These are phyloP conservation scores for Augochlorella aurata DNA, from an alignment of 2,888 invertebrate genomes.

Conservation along the genomic window DNA sequence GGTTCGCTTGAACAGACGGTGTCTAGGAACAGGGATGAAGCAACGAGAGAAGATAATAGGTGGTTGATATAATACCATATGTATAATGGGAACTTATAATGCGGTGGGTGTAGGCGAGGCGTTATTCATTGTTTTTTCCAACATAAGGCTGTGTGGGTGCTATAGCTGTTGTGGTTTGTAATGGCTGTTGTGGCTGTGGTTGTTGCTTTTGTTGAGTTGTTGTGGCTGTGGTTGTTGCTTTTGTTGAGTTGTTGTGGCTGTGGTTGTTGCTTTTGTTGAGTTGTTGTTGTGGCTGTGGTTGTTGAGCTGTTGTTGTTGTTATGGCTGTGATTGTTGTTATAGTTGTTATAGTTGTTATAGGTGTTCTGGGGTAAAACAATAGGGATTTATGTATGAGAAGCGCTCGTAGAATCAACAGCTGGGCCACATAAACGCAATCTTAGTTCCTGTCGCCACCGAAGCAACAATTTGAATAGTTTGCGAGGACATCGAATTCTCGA, in stretches of 20 bases:
- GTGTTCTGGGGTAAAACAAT: too few species aligned
- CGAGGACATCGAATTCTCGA: not conserved
- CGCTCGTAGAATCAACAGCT: slow-evolving; percentile 49
- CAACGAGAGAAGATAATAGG: slow-evolving; percentile 48
- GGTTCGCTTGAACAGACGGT: slow-evolving; percentile 8
- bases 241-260: too few species aligned
- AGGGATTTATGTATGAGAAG: slow-evolving; percentile 59
- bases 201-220: too few species aligned
- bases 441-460: not conserved
- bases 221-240: too few species aligned
- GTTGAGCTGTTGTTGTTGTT: too few species aligned
- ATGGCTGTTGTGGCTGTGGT: too few species aligned
- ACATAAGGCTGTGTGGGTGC: too few species aligned
- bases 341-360: too few species aligned
- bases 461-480: not conserved
- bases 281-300: too few species aligned
- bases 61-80: slow-evolving; percentile 57
- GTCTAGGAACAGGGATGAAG: slow-evolving; percentile 27
- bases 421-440: slow-evolving; percentile 35
- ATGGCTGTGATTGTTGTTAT: too few species aligned
- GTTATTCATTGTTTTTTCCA: slow-evolving; percentile 45
- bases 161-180: too few species aligned
- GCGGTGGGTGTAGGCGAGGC: slow-evolving; percentile 49
- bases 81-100: slow-evolving; percentile 57
- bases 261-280: too few species aligned